Percentiles rank a stretch among this genome's conserved stretches.
Evolutionary conservation across 2,797 vertebrate species (phyloP).

Genomic region (Centroberyx gerrardi): DNA sequence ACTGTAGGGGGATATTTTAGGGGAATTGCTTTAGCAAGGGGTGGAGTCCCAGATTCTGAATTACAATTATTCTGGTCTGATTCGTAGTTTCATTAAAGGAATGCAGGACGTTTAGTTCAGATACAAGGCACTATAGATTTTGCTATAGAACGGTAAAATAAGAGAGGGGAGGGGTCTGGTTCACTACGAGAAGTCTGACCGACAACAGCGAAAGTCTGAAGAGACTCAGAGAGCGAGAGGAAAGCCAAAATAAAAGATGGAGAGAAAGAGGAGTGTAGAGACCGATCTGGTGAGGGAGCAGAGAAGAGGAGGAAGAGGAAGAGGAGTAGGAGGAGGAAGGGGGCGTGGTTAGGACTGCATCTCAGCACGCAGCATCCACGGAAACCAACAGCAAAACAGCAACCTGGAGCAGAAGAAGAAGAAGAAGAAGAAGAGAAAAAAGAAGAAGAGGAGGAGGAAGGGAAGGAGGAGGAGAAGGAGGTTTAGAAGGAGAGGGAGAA

Average conservation of each 20-base stretch:
- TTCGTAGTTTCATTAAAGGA: constrained; percentile 68
- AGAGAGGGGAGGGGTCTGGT: neutral
- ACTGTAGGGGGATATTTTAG: constrained; percentile 5
- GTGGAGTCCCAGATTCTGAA: constrained; percentile 15
- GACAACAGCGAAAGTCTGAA: constrained; percentile 27
- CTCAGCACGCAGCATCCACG: constrained; percentile 96
- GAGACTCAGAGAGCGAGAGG: constrained; percentile 9
- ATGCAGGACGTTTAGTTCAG: constrained; percentile 75
- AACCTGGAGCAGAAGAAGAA: constrained; percentile 82
- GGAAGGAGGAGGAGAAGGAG: neutral
- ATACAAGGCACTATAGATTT: constrained; percentile 88
- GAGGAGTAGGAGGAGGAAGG: constrained; percentile 21
- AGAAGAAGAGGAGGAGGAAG: neutral
- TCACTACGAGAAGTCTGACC: constrained; percentile 41
- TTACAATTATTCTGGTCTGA: constrained; percentile 31
- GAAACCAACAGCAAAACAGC: constrained; percentile 97
- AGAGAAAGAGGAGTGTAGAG: constrained; percentile 47
- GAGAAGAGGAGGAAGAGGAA: constrained; percentile 37
- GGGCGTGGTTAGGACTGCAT: constrained; percentile 91
- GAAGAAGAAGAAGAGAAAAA: neutral
- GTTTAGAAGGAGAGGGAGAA: neutral
- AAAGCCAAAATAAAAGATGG: constrained; percentile 54
- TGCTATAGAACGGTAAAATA: constrained; percentile 81
- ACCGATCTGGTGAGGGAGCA: constrained; percentile 30
- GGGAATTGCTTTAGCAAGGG: constrained; percentile 53